Evolutionary conservation across 2,113 vertebrate species (phyloP).

Genomic region (Brienomyrus longianalis): DNA sequence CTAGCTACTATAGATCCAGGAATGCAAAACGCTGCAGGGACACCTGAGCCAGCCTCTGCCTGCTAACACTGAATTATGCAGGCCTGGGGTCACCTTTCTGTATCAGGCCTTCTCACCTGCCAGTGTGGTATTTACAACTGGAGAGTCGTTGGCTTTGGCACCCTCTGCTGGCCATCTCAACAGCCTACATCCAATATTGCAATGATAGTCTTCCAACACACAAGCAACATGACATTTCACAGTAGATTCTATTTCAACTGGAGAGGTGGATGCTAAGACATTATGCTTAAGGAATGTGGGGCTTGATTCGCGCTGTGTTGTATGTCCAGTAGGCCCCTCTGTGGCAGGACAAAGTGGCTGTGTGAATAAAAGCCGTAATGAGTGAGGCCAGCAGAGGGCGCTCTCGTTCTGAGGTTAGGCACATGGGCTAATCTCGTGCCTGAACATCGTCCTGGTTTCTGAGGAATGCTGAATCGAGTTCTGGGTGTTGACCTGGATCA

Average conservation of each 20-base stretch:
- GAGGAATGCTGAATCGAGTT: background rate
- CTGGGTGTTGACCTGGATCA: background rate
- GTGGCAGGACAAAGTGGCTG: background rate
- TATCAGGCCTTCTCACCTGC: background rate
- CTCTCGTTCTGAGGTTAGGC: background rate
- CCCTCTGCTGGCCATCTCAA: background rate
- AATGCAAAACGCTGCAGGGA: background rate
- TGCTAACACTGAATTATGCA: slow-evolving; percentile 7
- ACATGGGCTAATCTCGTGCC: background rate
- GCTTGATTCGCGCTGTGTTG: background rate
- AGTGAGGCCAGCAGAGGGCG: background rate
- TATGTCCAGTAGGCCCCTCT: background rate
- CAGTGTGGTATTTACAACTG: background rate
- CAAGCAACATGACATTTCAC: background rate
- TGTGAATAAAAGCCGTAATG: background rate
- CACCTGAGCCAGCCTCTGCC: background rate
- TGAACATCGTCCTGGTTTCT: background rate
- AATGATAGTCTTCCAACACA: background rate
- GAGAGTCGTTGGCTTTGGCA: background rate
- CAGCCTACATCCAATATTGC: background rate
- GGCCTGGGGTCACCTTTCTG: background rate
- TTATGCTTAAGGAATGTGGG: background rate
- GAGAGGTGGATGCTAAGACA: background rate
- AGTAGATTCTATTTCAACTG: background rate
- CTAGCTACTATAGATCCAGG: background rate